phyloP scores from a whole-genome alignment of 2,113 vertebrate species.

The Cyprinus carpio region DNA sequence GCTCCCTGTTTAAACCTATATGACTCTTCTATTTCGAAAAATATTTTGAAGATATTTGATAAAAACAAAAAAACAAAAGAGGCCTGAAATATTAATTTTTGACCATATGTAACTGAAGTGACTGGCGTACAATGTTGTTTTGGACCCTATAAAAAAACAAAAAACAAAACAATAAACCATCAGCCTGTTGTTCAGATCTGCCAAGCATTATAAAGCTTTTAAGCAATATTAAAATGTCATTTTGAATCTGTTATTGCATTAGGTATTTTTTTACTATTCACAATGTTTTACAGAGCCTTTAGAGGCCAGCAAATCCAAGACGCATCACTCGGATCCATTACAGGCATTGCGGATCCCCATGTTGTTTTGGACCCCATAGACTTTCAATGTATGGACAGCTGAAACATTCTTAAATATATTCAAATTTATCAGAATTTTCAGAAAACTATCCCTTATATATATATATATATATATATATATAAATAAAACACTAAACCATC shows the following conservation, averaged over 20 bases:
- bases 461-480: too few species aligned
- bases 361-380: not conserved
- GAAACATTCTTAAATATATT: not conserved
- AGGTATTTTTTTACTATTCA: not conserved
- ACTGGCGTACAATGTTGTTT: not conserved
- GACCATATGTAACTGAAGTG: not conserved
- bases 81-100: not conserved
- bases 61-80: not conserved
- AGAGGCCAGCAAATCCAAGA: not conserved
- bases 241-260: not conserved
- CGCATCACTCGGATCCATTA: not conserved
- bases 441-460: not conserved
- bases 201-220: not conserved
- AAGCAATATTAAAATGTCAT: not conserved
- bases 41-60: not conserved
- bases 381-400: not conserved
- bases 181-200: not conserved
- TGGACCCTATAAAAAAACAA: too few species aligned
- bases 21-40: not conserved
- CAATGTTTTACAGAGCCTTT: not conserved
- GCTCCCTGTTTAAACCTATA: not conserved
- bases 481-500: not conserved
- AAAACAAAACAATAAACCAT: not conserved
- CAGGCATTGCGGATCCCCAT: not conserved
- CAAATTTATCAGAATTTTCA: not conserved